A percentile compares a stretch with the other conserved stretches of the same genome.
Conservation (phyloP, 1,140 invertebrate genomes). For the Drosophila tsacasi region DNA sequence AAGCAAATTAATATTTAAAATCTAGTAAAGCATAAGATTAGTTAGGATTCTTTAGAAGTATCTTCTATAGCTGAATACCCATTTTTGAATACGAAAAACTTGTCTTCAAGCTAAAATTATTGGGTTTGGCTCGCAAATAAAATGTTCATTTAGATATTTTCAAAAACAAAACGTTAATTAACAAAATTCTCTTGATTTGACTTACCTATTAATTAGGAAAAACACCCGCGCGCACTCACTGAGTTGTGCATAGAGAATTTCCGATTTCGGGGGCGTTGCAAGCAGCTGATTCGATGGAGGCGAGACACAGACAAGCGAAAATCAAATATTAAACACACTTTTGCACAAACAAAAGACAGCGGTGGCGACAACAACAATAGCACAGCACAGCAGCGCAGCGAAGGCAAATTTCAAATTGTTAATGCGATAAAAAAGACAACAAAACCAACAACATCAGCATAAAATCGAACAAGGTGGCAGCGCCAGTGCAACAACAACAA, state of each 20-base stretch:
- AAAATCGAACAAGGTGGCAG: slow-evolving; percentile 70
- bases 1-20: neutral
- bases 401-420: slow-evolving; percentile 21
- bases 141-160: neutral
- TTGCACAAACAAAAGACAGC: slow-evolving; percentile 30
- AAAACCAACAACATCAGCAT: slow-evolving; percentile 36
- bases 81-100: neutral
- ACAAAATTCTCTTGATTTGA: neutral
- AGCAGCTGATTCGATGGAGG: slow-evolving; percentile 45
- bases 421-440: slow-evolving; percentile 36
- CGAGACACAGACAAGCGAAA: slow-evolving; percentile 32
- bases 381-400: neutral
- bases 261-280: slow-evolving; percentile 34
- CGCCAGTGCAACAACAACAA: slow-evolving; percentile 34
- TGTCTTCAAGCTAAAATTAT: neutral
- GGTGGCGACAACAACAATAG: slow-evolving; percentile 22
- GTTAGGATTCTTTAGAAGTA: neutral
- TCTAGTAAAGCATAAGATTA: neutral
- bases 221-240: slow-evolving; percentile 6
- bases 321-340: slow-evolving; percentile 38
- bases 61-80: neutral
- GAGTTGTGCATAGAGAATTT: slow-evolving; percentile 5
- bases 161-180: too few species aligned
- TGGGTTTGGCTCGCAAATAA: neutral
- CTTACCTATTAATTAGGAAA: slow-evolving; percentile 24